phyloP scores from a whole-genome alignment of 2,888 invertebrate genomes.

The Syritta pipiens region DNA sequence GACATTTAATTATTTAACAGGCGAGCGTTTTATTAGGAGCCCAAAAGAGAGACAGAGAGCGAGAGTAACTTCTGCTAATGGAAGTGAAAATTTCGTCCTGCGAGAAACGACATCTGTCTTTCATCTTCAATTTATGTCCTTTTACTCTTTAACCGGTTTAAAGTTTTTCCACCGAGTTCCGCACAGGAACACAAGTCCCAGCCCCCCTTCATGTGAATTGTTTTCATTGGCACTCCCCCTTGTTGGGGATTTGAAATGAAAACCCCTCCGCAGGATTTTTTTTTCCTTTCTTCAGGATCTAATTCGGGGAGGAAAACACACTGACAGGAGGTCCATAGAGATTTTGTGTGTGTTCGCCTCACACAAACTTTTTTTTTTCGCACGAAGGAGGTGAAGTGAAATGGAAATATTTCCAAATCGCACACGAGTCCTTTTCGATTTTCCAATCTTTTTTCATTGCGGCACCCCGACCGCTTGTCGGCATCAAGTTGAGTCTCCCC shows the following conservation, averaged over 20 bases:
- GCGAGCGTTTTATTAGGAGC: too few species aligned
- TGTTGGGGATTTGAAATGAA: slow-evolving; percentile 45
- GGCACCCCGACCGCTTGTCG: background rate
- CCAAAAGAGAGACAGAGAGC: too few species aligned
- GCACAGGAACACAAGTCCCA: slow-evolving; percentile 31
- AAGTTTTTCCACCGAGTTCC: slow-evolving; percentile 2
- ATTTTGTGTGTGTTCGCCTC: background rate
- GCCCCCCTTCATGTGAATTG: slow-evolving; percentile 37
- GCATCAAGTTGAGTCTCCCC: background rate
- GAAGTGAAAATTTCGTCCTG: too few species aligned
- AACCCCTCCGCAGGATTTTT: slow-evolving; percentile 19
- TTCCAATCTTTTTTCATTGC: background rate
- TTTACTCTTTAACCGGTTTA: slow-evolving; percentile 8
- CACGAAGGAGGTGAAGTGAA: slow-evolving; percentile 6
- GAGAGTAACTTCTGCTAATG: too few species aligned
- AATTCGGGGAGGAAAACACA: slow-evolving; percentile 7
- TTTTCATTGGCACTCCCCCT: slow-evolving; percentile 37
- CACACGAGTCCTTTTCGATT: background rate
- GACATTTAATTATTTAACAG: too few species aligned
- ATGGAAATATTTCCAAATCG: slow-evolving; percentile 30
- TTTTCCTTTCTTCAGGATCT: background rate
- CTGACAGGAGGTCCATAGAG: background rate
- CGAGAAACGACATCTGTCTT: slow-evolving; percentile 36
- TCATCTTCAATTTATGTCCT: slow-evolving; percentile 34
- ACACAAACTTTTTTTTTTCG: slow-evolving; percentile 6